Percentiles rank a stretch among this genome's conserved stretches.
phyloP scores from a whole-genome alignment of 2,113 vertebrate genomes.

The Furnarius figulus region DNA sequence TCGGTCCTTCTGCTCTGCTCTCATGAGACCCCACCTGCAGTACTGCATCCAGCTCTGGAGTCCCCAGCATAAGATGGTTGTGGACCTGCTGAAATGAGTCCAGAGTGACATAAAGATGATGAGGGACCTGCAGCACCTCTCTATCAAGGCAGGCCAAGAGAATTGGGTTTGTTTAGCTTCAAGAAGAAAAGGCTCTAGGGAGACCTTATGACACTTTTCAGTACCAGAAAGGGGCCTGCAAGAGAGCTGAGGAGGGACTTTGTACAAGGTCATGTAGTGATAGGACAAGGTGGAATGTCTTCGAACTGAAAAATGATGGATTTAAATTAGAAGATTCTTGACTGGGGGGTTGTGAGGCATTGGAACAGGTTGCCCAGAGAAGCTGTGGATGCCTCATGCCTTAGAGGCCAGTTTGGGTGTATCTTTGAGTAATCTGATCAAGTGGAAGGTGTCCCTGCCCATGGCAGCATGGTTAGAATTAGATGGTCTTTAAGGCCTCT shows the following conservation, averaged over 20 bases:
- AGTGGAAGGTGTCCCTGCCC: not conserved
- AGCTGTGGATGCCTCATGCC: not conserved
- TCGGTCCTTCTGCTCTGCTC: not conserved
- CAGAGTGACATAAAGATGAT: fast-evolving
- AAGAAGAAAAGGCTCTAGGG: not conserved
- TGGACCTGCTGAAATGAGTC: not conserved
- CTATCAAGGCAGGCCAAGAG: not conserved
- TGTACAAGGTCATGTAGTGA: not conserved
- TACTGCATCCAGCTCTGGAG: fast-evolving
- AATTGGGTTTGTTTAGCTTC: not conserved
- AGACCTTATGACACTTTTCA: not conserved
- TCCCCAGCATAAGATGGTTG: not conserved
- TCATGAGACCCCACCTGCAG: not conserved
- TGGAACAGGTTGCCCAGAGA: not conserved
- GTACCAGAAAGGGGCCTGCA: not conserved
- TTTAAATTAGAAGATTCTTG: not conserved
- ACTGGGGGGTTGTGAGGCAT: not conserved
- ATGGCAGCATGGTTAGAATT: not conserved
- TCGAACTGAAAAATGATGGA: not conserved
- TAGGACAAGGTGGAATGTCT: not conserved
- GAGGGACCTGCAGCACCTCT: not conserved
- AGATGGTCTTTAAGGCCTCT: not conserved
- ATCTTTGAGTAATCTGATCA: not conserved
- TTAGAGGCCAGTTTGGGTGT: not conserved
- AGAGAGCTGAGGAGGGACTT: not conserved